These are phyloP conservation scores for Urosaurus nigricauda DNA, from an alignment of 2,797 vertebrate genomes.

Conservation along the genomic window DNA sequence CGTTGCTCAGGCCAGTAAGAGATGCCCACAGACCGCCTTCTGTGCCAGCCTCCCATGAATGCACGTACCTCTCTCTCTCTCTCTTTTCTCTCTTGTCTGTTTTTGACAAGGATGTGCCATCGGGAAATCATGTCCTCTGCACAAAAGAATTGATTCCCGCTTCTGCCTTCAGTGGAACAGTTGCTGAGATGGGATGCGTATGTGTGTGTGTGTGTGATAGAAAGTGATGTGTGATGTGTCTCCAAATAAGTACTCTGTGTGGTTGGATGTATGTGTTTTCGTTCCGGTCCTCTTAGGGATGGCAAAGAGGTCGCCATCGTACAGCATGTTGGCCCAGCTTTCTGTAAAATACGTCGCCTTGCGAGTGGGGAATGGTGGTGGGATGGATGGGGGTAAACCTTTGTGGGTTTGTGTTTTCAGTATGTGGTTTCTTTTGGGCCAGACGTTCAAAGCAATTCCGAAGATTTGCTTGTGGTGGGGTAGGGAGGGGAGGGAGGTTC, in stretches of 20 bases:
- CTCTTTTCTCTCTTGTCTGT: not conserved
- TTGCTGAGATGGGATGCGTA: not conserved
- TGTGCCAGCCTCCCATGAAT: not conserved
- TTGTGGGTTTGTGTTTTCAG: not conserved
- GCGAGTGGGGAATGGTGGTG: no score
- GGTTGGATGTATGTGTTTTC: not conserved
- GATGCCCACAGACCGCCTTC: not conserved
- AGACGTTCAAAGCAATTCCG: not conserved
- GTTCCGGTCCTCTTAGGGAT: not conserved
- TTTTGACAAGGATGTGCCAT: not conserved
- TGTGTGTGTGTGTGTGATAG: not conserved
- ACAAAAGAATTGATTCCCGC: not conserved
- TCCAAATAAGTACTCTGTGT: constrained; percentile 7
- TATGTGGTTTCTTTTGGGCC: not conserved
- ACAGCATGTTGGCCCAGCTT: not conserved
- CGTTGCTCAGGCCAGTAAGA: no score
- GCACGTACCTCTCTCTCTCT: no score
- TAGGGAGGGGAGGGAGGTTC: not conserved
- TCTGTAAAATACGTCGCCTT: no score
- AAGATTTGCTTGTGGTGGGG: not conserved
- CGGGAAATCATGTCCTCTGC: not conserved
- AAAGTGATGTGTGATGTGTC: not conserved
- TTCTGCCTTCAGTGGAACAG: not conserved
- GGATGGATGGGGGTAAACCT: no score
- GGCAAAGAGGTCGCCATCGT: not conserved